Evolutionary conservation across 2,113 vertebrate genomes (phyloP).

Genomic region (Pyxicephalus adspersus): DNA sequence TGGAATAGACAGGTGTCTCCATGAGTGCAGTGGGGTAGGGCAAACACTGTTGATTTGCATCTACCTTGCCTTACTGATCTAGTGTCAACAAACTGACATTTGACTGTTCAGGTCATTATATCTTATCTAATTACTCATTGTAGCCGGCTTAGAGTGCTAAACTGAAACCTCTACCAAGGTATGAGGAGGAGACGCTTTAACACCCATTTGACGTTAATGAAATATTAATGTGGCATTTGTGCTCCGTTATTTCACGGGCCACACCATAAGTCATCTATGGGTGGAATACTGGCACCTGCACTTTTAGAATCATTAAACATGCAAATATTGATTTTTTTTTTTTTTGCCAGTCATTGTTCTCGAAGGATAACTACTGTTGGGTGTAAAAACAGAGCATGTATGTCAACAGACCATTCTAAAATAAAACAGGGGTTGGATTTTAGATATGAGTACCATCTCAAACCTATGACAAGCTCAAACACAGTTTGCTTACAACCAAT

Average conservation of each 20-base stretch:
- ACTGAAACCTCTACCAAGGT: constrained; percentile 2
- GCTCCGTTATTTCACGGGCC: constrained; percentile 5
- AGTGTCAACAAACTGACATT: constrained; percentile 47
- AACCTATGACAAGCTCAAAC: no score
- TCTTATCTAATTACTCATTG: constrained; percentile 28
- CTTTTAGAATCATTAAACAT: no score
- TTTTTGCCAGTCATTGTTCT: no score
- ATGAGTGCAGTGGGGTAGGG: constrained; percentile 40
- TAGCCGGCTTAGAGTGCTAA: not conserved
- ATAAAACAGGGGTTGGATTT: no score
- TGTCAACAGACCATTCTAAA: no score
- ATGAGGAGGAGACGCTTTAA: not conserved
- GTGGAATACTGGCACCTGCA: no score
- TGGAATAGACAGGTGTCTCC: constrained; percentile 49
- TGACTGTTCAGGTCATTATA: constrained; percentile 5
- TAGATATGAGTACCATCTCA: no score
- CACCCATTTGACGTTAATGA: not conserved
- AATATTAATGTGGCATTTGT: constrained; percentile 12
- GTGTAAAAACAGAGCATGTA: no score
- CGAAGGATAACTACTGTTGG: no score
- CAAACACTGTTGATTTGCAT: constrained; percentile 37
- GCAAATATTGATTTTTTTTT: no score
- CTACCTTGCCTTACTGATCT: constrained; percentile 27
- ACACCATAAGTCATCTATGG: not conserved
- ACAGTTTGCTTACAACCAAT: no score